Evolutionary conservation across 2,797 vertebrate genomes (phyloP).

Genomic region (Poecilia picta): DNA sequence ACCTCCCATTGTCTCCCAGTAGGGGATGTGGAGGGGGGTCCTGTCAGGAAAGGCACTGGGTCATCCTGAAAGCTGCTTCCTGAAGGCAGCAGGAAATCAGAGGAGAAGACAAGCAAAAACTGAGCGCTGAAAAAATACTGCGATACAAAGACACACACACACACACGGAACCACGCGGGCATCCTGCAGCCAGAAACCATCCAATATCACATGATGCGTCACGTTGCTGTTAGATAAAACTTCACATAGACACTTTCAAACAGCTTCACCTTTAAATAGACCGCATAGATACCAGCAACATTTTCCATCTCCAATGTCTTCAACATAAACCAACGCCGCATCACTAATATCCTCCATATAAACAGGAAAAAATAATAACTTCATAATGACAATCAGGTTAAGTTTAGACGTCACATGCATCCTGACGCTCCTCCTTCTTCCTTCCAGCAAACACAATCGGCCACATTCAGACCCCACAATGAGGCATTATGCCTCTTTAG

Average conservation of each 20-base stretch:
- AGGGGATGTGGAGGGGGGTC: constrained; percentile 55
- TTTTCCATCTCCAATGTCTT: constrained; percentile 18
- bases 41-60: constrained; percentile 74
- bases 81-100: constrained; percentile 72
- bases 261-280: constrained; percentile 20
- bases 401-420: constrained; percentile 66
- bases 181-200: constrained; percentile 38
- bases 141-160: constrained; percentile 26
- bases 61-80: constrained; percentile 81
- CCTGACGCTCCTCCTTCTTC: constrained; percentile 53
- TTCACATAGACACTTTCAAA: constrained; percentile 32
- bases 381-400: constrained; percentile 39
- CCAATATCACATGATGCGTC: constrained; percentile 62
- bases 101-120: constrained; percentile 64
- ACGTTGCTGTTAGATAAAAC: constrained; percentile 51
- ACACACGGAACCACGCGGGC: constrained; percentile 10
- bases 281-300: neutral
- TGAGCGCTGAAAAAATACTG: constrained; percentile 66
- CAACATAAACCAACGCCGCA: constrained; percentile 19
- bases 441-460: constrained; percentile 72
- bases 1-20: constrained; percentile 80
- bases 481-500: constrained; percentile 72
- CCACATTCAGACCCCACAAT: constrained; percentile 77
- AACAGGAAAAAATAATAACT: neutral
- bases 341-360: neutral